phyloP scores from a whole-genome alignment of 2,888 invertebrate genomes.

The Drosophila mimica region DNA sequence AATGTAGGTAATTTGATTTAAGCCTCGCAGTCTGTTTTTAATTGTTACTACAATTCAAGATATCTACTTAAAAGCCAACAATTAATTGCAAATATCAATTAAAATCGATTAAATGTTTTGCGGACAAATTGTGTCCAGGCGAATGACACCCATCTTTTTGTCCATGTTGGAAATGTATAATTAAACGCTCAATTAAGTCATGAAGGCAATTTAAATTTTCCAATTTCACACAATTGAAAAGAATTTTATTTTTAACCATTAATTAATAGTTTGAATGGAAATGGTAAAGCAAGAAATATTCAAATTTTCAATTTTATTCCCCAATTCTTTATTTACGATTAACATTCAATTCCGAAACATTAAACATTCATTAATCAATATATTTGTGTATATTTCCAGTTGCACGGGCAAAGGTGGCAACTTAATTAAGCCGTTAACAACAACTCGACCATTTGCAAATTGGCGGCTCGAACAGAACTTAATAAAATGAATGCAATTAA shows the following conservation, averaged over 20 bases:
- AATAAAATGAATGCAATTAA: conserved; percentile 79
- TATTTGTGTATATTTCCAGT: not conserved
- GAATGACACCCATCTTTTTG: not conserved
- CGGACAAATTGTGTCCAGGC: conserved; percentile 1
- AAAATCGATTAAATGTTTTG: not conserved
- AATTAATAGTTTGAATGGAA: not conserved
- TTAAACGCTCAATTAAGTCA: conserved; percentile 4
- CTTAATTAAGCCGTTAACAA: conserved; percentile 2
- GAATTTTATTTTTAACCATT: not conserved
- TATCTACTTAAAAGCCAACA: not conserved
- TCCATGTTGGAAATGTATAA: not conserved
- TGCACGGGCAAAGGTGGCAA: not conserved
- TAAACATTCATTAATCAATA: not conserved
- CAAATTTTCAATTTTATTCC: not conserved
- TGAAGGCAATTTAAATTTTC: not conserved
- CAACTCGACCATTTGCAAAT: conserved; percentile 6
- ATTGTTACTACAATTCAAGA: not conserved
- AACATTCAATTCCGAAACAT: not conserved
- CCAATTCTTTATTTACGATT: not conserved
- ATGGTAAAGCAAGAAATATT: not conserved
- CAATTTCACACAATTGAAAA: not conserved
- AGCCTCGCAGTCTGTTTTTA: not conserved
- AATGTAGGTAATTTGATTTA: not conserved
- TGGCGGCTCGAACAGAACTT: conserved; percentile 7
- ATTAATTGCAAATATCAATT: not conserved